Evolutionary conservation across 2,888 invertebrate genomes (phyloP), one percentile per base, ranked within the genome.

Genomic region (Spialia ferax): DNA sequence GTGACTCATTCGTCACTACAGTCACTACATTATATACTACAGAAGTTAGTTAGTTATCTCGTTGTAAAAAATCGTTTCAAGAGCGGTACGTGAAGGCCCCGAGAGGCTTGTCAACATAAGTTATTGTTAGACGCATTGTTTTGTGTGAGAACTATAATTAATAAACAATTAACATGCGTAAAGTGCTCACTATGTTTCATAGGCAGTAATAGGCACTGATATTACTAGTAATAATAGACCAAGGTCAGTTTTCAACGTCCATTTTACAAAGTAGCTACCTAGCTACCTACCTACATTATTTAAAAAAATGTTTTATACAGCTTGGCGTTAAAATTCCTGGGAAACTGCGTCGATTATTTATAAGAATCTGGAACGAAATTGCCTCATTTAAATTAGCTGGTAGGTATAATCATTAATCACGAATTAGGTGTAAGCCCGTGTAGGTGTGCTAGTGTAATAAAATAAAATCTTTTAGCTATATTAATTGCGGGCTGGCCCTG

Each of bases 21-120:
- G 3, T 32, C 10, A 35, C 35, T 35, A 35, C 13, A 35, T 35
- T 13, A 35, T 13, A 13, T 10, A 56, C 63, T 63, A 38, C 63
- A 45, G 13, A 55, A 35, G 55, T 45, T 48, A 35, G 55, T 45
- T 48, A 56, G 48, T 63, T 60, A 15, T 45, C 48, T 56, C 32
- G 56, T 56, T 63, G 63, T 63, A 54, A 63, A 63, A 38, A 45
- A 26, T 56, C 29, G 45, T 56, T 63, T 63, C 63, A 63, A 63
- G 64, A 23, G 64, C 48, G 20, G 13, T 64, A n/a, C n/a, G 55
- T 64, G 56, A 63, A 63, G 63, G 64, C 57, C 56, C 32, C 22
- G 11, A 48, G 56, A 20, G 55, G 48, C 13, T 45, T 45, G 42
- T 32, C 11, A 64, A 15, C 18, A 18, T 52, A 11, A 35, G 18